A percentile compares a stretch with the other conserved stretches of the same genome.
Conservation (phyloP, 92 coral and sea anemone genomes). For the Porites lobata region DNA sequence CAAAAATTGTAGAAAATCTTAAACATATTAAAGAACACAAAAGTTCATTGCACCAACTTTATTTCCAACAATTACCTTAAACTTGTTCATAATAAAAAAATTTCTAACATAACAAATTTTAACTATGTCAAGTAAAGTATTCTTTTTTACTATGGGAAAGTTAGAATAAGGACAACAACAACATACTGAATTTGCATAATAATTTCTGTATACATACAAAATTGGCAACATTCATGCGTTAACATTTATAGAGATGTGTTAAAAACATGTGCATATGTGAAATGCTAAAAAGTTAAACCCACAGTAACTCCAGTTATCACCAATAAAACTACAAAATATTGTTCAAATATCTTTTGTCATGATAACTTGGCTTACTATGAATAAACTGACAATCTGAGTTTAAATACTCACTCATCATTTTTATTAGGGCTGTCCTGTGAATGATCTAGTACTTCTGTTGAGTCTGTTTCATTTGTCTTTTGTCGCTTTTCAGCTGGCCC, state of each 20-base stretch:
- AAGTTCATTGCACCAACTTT: slow-evolving; percentile 31
- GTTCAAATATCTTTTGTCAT: slow-evolving; percentile 19
- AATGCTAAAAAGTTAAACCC: slow-evolving; percentile 13
- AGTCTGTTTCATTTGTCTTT: slow-evolving; percentile 15
- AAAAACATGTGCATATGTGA: slow-evolving; percentile 18
- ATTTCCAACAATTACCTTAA: slow-evolving; percentile 16
- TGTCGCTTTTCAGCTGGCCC: slow-evolving; percentile 22
- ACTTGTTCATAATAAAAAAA: slow-evolving; percentile 8
- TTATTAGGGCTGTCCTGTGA: slow-evolving; percentile 18
- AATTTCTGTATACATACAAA: slow-evolving; percentile 19
- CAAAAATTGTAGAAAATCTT: slow-evolving; percentile 34
- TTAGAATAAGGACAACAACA: slow-evolving; percentile 45
- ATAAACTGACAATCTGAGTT: slow-evolving; percentile 17
- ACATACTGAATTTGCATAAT: slow-evolving; percentile 38
- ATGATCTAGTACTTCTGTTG: slow-evolving; percentile 15
- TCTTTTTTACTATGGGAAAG: slow-evolving; percentile 45
- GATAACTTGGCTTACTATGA: slow-evolving; percentile 10
- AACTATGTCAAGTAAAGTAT: slow-evolving; percentile 8
- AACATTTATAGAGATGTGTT: slow-evolving; percentile 10
- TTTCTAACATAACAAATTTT: slow-evolving; percentile 17
- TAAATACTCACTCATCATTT: slow-evolving; percentile 19
- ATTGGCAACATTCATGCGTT: slow-evolving; percentile 15
- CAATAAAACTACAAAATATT: slow-evolving; percentile 11
- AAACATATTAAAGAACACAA: slow-evolving; percentile 22
- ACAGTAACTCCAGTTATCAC: slow-evolving; percentile 15